Base-by-base conservation (phyloP, 2,888 invertebrate species). In the Selenia dentaria region DNA sequence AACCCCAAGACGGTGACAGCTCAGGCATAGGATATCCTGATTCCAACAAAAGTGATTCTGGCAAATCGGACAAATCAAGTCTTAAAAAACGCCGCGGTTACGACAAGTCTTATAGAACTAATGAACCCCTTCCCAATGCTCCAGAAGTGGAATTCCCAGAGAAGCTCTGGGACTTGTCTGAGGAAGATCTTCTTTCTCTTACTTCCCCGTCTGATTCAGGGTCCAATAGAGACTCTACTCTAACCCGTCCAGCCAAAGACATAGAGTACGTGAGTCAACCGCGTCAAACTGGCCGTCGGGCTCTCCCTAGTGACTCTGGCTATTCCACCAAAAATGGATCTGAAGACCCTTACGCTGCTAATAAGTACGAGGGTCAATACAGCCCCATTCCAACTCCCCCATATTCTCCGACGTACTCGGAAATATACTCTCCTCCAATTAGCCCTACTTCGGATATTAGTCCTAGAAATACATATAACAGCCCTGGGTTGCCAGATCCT, bases 91-190 rank as follows among this genome's bases (percentile, higher is more conserved):
- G 94, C 62, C 92, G 94, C 59, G 93, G 92, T 59, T 97, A 96
- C 77, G 97, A 97, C 72, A 94, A 93, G 79, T 94, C 94, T 37
- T 97, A 97, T 79, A 92, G 94, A 59, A 97, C 97, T 6, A 92
- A 96, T 72, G 97, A 97, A 85, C 97, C 97, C 37, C 82, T 97
- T 57, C 91, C 93, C 0, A 92, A 93, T 57, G 93, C 94, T 68
- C 96, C 97, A 26, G 92, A 94, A 52, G 92, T 94, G 62, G 95
- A 95, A 50, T 96, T 96, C 83, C 95, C 95, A 59, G 94, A 95
- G 57, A 96, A 96, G 80, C 93, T 93, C 50, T 95, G 95, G 94
- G 96, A 96, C 75, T 81, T 96, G 39, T 94, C 94, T 48, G 93
- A 93, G 64, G 94, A 94, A 76, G 93, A 93, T 64, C 82, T 93